These are phyloP conservation scores for Ibidorhyncha struthersii DNA, from an alignment of 2,113 vertebrate species.

Conservation along the genomic window DNA sequence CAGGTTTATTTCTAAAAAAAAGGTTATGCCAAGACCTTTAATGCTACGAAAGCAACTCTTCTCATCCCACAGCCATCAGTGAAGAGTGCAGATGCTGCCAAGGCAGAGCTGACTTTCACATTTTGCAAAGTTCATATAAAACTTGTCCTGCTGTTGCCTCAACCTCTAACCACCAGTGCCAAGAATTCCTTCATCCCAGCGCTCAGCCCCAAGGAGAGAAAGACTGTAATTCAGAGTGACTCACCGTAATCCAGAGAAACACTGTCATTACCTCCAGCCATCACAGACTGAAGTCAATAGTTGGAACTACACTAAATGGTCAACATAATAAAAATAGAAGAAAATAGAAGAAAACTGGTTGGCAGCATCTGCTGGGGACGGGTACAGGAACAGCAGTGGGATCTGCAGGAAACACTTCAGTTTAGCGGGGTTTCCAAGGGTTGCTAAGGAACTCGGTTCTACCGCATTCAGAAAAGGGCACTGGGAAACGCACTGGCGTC, in stretches of 20 bases:
- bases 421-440: neutral
- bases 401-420: neutral
- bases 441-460: neutral
- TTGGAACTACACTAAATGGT: neutral
- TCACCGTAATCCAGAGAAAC: neutral
- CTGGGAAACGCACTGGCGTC: neutral
- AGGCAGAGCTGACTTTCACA: neutral
- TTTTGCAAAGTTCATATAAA: neutral
- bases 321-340: neutral
- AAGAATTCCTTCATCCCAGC: neutral
- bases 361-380: neutral
- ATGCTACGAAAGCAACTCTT: neutral
- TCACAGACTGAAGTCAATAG: neutral
- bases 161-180: neutral
- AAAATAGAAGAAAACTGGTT: neutral
- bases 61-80: neutral
- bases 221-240: neutral
- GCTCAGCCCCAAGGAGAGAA: neutral
- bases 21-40: neutral
- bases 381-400: accelerated
- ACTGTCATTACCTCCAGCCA: neutral
- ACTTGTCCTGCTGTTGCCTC: neutral
- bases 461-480: neutral
- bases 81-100: neutral
- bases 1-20: neutral